Conservation (phyloP, 1,140 invertebrate species). For the Leptinotarsa defecta region DNA sequence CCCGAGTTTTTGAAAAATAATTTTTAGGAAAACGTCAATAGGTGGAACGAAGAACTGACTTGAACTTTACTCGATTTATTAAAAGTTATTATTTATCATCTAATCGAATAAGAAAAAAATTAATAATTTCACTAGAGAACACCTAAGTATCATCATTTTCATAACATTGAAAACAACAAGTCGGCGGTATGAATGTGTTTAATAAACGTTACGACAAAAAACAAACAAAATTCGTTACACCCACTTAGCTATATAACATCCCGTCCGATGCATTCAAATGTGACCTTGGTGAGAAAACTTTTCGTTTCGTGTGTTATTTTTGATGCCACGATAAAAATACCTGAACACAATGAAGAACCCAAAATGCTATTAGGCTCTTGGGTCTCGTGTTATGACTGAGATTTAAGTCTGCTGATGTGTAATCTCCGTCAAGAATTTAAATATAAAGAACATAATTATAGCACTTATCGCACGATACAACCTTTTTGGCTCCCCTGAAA, state of each 20-base stretch:
- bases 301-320: constrained; percentile 6
- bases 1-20: no score
- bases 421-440: background rate
- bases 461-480: background rate
- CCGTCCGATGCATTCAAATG: background rate
- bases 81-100: no score
- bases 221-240: background rate
- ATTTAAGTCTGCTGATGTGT: background rate
- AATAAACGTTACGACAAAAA: background rate
- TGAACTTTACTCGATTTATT: no score
- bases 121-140: no score
- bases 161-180: no score
- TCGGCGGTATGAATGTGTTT: no score
- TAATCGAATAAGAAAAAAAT: no score
- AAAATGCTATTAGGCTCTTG: constrained; percentile 1
- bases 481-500: no score
- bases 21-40: no score
- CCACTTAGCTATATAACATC: background rate
- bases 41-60: no score
- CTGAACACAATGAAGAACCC: constrained; percentile 2
- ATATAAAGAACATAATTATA: background rate
- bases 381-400: background rate
- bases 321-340: constrained; percentile 8
- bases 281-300: background rate
- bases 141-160: no score